Evolutionary conservation across 2,888 invertebrate species (phyloP).

Genomic region (Xestobium rufovillosum): DNA sequence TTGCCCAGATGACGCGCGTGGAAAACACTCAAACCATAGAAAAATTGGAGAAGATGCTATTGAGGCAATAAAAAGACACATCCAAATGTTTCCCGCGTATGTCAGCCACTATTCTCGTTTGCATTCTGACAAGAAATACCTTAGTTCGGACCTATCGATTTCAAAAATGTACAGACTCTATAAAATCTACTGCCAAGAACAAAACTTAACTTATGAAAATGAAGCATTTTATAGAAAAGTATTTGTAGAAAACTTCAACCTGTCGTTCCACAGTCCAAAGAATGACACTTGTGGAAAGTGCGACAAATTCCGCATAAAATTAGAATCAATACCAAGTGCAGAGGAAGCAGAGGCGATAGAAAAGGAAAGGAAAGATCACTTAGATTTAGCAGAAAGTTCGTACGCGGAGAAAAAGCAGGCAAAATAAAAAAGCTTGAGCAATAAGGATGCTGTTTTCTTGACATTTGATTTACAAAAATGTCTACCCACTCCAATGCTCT

Average conservation of each 20-base stretch:
- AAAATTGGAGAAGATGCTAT: constrained; percentile 7
- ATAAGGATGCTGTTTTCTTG: background rate
- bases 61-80: constrained; percentile 9
- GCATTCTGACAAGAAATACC: constrained; percentile 10
- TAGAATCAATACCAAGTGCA: constrained; percentile 4
- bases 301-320: constrained; percentile 9
- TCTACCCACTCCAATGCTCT: background rate
- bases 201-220: background rate
- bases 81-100: constrained; percentile 9
- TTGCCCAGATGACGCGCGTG: constrained; percentile 8
- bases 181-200: constrained; percentile 6
- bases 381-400: constrained; percentile 1
- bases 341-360: constrained; percentile 9
- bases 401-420: background rate
- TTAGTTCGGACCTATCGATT: constrained; percentile 2
- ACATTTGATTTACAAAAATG: constrained; percentile 2
- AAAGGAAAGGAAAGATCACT: constrained; percentile 2
- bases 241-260: constrained; percentile 11
- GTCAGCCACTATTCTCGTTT: constrained; percentile 11
- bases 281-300: constrained; percentile 13
- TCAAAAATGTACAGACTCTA: constrained; percentile 11
- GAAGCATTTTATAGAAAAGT: constrained; percentile 8
- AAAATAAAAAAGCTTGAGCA: background rate
- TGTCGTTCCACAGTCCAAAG: constrained; percentile 10
- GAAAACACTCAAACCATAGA: constrained; percentile 9